phyloP scores from a whole-genome alignment of 1,140 invertebrate genomes.

The Hyphantria cunea region DNA sequence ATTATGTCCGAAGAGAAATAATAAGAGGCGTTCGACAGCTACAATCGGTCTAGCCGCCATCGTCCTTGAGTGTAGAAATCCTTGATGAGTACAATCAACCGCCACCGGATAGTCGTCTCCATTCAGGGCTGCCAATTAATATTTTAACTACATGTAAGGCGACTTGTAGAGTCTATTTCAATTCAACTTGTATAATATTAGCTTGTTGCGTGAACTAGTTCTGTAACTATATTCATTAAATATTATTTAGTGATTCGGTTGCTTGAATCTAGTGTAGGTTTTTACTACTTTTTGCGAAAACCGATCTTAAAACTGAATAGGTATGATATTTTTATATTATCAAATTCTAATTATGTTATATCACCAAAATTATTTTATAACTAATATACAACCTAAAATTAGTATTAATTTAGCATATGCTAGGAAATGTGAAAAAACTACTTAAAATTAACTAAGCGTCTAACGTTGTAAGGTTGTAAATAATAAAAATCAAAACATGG shows the following conservation, averaged over 20 bases:
- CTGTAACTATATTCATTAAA: constrained; percentile 20
- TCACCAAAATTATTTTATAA: no score
- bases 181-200: constrained; percentile 30
- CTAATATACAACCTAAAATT: no score
- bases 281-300: no score
- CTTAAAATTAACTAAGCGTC: no score
- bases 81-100: constrained; percentile 81
- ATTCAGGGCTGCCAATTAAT: constrained; percentile 71
- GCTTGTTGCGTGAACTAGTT: constrained; percentile 30
- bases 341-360: no score
- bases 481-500: no score
- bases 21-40: constrained; percentile 71
- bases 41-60: constrained; percentile 68
- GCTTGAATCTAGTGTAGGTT: constrained; percentile 7
- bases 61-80: constrained; percentile 80
- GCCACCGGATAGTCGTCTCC: constrained; percentile 68
- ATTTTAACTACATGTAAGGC: constrained; percentile 39
- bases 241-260: constrained; percentile 6
- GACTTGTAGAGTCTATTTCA: constrained; percentile 24
- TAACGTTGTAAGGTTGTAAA: no score
- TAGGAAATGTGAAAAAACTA: no score
- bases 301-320: no score
- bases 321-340: no score
- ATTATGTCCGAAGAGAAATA: constrained; percentile 69
- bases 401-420: no score